Evolutionary conservation across 2,888 invertebrate species (phyloP).

Genomic region (Tetranychus piercei): DNA sequence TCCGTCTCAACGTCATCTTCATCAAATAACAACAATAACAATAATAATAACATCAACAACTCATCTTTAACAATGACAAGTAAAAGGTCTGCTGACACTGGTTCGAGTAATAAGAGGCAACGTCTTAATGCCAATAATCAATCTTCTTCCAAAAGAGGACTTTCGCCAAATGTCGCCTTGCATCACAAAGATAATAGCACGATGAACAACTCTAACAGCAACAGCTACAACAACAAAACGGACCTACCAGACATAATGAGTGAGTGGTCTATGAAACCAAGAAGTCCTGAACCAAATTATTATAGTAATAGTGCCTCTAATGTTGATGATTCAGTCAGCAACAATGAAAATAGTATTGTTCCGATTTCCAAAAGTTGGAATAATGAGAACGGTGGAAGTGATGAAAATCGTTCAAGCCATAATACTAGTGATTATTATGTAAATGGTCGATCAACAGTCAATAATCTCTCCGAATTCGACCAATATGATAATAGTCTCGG

Average conservation of each 20-base stretch:
- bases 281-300: conserved; percentile 15
- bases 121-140: conserved; percentile 14
- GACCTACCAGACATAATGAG: conserved; percentile 14
- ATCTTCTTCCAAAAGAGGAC: background rate
- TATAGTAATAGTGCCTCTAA: background rate
- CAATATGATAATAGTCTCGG: background rate
- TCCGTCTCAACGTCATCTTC: background rate
- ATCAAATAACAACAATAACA: background rate
- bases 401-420: conserved; percentile 1
- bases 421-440: background rate
- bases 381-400: background rate
- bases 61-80: background rate
- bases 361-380: background rate
- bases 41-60: background rate
- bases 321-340: background rate
- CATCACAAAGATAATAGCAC: background rate
- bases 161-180: background rate
- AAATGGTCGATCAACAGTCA: background rate
- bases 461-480: background rate
- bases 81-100: conserved; percentile 16
- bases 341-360: background rate
- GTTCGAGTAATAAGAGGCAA: background rate
- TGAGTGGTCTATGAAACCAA: conserved; percentile 18
- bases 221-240: background rate
- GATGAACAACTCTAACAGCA: background rate